Percentiles rank a stretch among this genome's conserved stretches.
Conservation (phyloP, 1,140 invertebrate genomes). For the Helicoverpa armigera region DNA sequence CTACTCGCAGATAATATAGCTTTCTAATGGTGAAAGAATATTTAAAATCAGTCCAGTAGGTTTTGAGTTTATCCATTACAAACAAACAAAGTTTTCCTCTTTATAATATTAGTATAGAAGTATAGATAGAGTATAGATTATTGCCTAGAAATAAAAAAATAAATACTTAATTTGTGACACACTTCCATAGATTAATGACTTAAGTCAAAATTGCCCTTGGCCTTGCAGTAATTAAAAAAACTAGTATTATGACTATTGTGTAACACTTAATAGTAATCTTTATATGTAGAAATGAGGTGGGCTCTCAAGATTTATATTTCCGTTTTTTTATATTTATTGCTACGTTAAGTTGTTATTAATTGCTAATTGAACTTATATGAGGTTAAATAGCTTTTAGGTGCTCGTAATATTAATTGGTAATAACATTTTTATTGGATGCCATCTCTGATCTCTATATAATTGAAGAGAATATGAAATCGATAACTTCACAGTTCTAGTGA, state of each 20-base stretch:
- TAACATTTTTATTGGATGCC: background rate
- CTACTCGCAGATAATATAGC: too few relatives aligned
- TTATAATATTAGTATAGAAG: too few relatives aligned
- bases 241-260: slow-evolving; percentile 1
- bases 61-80: too few relatives aligned
- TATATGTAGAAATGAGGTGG: background rate
- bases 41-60: too few relatives aligned
- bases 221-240: slow-evolving; percentile 36
- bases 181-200: slow-evolving; percentile 9
- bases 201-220: slow-evolving; percentile 28
- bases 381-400: background rate
- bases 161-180: background rate
- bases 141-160: background rate
- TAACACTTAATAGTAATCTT: slow-evolving; percentile 14
- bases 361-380: background rate
- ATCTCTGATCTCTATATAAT: too few relatives aligned
- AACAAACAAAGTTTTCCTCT: too few relatives aligned
- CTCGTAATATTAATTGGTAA: background rate
- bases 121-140: too few relatives aligned
- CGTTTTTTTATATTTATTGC: slow-evolving; percentile 16
- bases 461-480: too few relatives aligned
- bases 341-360: slow-evolving; percentile 11
- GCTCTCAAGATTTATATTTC: slow-evolving; percentile 33
- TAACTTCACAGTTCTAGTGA: too few relatives aligned
- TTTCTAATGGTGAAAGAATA: too few relatives aligned